phyloP scores from a whole-genome alignment of 1,140 invertebrate genomes.

The Achroia grisella region DNA sequence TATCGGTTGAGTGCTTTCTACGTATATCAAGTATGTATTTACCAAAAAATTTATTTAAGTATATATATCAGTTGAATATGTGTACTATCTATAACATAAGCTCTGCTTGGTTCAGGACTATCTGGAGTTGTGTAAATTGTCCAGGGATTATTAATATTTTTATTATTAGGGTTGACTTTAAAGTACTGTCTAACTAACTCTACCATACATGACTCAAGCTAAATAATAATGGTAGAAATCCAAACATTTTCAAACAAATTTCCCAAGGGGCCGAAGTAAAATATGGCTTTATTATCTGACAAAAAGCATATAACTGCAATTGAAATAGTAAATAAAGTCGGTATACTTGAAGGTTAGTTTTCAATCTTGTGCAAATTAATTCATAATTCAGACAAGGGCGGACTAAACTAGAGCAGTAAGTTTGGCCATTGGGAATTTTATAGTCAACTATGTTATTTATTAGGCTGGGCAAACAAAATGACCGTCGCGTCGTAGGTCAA shows the following conservation, averaged over 20 bases:
- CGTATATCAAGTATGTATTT: no score
- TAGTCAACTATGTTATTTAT: neutral
- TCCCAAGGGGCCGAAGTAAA: conserved; percentile 34
- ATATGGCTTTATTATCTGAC: conserved; percentile 39
- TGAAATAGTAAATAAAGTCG: conserved; percentile 35
- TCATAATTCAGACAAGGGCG: conserved; percentile 49
- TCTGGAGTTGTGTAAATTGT: no score
- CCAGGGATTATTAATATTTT: no score
- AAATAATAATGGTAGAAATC: neutral
- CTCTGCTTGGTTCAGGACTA: no score
- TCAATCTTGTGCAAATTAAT: conserved; percentile 52
- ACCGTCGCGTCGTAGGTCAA: conserved; percentile 5
- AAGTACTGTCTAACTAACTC: no score
- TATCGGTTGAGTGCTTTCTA: no score
- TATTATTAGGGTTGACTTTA: no score
- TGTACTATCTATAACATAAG: no score
- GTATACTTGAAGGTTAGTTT: conserved; percentile 57
- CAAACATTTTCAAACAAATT: conserved; percentile 10
- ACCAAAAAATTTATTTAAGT: no score
- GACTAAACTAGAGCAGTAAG: conserved; percentile 29
- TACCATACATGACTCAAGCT: neutral
- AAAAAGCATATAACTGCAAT: conserved; percentile 16
- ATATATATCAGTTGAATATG: no score
- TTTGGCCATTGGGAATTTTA: conserved; percentile 35
- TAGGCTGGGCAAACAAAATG: conserved; percentile 17